phyloP scores from a whole-genome alignment of 2,888 invertebrate species.

The Perizoma affinitatum region DNA sequence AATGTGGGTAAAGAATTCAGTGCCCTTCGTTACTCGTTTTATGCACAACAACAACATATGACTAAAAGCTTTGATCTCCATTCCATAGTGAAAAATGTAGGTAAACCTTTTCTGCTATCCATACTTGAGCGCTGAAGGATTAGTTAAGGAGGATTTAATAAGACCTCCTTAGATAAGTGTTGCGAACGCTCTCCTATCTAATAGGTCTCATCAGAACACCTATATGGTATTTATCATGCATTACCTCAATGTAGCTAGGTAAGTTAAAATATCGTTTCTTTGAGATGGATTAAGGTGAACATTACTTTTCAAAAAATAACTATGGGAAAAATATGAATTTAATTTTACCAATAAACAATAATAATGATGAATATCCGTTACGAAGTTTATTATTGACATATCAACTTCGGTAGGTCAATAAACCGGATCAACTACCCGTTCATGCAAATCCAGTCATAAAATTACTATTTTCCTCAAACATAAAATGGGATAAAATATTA shows the following conservation, averaged over 20 bases:
- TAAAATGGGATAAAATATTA: slow-evolving; percentile 24
- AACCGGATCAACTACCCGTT: neutral
- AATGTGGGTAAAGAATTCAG: too few relatives aligned
- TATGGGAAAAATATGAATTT: too few relatives aligned
- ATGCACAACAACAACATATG: too few relatives aligned
- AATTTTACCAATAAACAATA: too few relatives aligned
- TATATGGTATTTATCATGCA: slow-evolving; percentile 26
- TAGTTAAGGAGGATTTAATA: slow-evolving; percentile 82
- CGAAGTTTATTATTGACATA: too few relatives aligned
- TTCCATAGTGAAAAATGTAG: neutral
- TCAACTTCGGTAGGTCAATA: slow-evolving; percentile 13
- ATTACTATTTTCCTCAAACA: slow-evolving; percentile 17
- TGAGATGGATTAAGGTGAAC: too few relatives aligned
- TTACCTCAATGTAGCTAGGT: neutral
- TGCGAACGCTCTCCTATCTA: slow-evolving; percentile 63
- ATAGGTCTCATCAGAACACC: slow-evolving; percentile 60
- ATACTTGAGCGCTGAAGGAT: slow-evolving; percentile 66
- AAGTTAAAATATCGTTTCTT: too few relatives aligned
- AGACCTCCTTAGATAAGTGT: slow-evolving; percentile 79
- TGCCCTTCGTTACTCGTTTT: too few relatives aligned
- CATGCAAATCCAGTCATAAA: slow-evolving; percentile 21
- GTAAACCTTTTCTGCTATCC: slow-evolving; percentile 50
- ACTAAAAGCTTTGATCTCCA: too few relatives aligned
- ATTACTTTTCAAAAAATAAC: too few relatives aligned
- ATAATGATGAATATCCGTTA: too few relatives aligned